These are phyloP conservation scores for Paracyclopina nana DNA, from an alignment of 1,140 invertebrate genomes.

Conservation along the genomic window DNA sequence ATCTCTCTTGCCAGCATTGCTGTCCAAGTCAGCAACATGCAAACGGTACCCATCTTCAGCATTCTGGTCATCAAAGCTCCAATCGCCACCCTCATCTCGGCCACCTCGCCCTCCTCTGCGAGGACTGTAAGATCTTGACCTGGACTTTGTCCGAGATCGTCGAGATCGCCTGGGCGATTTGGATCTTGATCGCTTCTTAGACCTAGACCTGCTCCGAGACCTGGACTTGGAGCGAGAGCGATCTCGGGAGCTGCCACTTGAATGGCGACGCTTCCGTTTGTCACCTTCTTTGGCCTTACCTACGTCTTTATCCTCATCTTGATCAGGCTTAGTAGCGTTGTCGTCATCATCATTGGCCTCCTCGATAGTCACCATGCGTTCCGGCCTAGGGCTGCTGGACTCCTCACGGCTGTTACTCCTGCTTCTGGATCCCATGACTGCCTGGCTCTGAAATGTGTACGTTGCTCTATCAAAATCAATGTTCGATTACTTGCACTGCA, in stretches of 20 bases:
- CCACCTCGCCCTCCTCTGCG: slow-evolving; percentile 4
- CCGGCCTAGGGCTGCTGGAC: too few relatives aligned
- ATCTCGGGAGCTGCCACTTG: slow-evolving; percentile 12
- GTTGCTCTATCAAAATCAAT: too few relatives aligned
- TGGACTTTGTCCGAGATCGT: slow-evolving; percentile 6
- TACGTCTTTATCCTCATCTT: neutral
- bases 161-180: slow-evolving; percentile 12
- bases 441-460: too few relatives aligned
- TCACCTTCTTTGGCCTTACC: slow-evolving; percentile 14
- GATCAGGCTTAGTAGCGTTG: too few relatives aligned
- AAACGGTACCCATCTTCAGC: slow-evolving; percentile 26
- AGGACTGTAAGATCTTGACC: slow-evolving; percentile 10
- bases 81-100: too few relatives aligned
- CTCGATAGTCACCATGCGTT: too few relatives aligned
- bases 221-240: slow-evolving; percentile 5
- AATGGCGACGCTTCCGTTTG: slow-evolving; percentile 7
- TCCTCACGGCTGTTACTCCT: too few relatives aligned
- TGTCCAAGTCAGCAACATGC: slow-evolving; percentile 31
- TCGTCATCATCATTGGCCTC: too few relatives aligned
- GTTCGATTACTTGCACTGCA: too few relatives aligned
- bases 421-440: too few relatives aligned
- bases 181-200: slow-evolving; percentile 9
- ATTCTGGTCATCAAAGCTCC: slow-evolving; percentile 8
- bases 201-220: slow-evolving; percentile 8
- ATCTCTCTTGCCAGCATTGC: slow-evolving; percentile 31